Percentiles rank a stretch among this genome's conserved stretches.
Evolutionary conservation across 2,113 vertebrate species (phyloP).

Genomic region (Psophia crepitans): DNA sequence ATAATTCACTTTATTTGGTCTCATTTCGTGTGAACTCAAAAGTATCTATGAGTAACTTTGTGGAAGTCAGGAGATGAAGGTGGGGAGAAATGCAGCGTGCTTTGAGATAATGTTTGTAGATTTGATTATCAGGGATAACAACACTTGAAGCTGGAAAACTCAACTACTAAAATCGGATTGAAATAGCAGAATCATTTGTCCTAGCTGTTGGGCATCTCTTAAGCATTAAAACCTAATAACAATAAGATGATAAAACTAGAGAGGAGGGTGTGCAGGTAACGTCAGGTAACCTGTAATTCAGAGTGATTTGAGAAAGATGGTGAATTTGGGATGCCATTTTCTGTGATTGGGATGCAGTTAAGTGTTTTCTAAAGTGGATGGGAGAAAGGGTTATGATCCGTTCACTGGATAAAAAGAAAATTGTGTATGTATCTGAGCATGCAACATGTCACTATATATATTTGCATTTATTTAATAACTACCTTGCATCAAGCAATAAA

Average conservation of each 20-base stretch:
- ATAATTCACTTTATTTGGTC: background rate
- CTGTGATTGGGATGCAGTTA: background rate
- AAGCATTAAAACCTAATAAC: background rate
- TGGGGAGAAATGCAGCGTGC: background rate
- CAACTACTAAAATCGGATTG: background rate
- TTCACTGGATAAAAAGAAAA: background rate
- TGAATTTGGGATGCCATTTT: background rate
- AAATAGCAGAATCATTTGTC: slow-evolving; percentile 30
- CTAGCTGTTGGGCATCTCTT: slow-evolving; percentile 23
- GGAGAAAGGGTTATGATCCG: background rate
- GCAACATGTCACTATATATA: background rate
- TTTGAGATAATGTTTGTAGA: slow-evolving; percentile 23
- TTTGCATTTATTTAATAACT: slow-evolving; percentile 26
- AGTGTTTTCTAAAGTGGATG: background rate
- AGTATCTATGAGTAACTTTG: background rate
- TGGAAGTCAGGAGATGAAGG: background rate
- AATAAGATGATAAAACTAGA: background rate
- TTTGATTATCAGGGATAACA: slow-evolving; percentile 22
- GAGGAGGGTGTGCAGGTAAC: background rate
- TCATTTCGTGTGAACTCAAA: background rate
- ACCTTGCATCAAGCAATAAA: background rate
- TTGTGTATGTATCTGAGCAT: background rate
- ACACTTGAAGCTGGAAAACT: slow-evolving; percentile 8
- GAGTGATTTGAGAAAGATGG: background rate
- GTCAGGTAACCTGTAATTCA: background rate